Evolutionary conservation across 1,140 invertebrate genomes (phyloP).

Genomic region (Bombus soroeensis): DNA sequence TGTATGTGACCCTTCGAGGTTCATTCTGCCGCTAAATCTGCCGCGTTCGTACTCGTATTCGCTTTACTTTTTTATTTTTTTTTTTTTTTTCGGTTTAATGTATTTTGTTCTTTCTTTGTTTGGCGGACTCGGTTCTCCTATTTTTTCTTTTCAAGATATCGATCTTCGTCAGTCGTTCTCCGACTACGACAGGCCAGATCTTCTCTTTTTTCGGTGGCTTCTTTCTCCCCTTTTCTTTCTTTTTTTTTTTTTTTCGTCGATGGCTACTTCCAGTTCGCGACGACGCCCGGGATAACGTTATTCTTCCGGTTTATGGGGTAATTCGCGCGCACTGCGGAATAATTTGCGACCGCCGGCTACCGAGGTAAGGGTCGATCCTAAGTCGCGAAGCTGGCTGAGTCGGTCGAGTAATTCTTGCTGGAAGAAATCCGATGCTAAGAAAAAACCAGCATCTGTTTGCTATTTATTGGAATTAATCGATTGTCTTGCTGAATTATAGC

Average conservation of each 20-base stretch:
- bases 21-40: slow-evolving; percentile 48
- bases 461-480: no score
- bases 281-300: slow-evolving; percentile 31
- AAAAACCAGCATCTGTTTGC: no score
- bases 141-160: slow-evolving; percentile 43
- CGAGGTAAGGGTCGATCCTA: neutral
- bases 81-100: neutral
- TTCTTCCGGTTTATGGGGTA: slow-evolving; percentile 19
- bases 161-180: slow-evolving; percentile 46
- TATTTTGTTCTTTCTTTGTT: neutral
- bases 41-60: neutral
- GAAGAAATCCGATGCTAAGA: no score
- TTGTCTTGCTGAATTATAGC: no score
- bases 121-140: no score
- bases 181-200: neutral
- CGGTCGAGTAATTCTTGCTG: no score
- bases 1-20: slow-evolving; percentile 33
- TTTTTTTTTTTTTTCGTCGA: neutral
- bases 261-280: slow-evolving; percentile 13
- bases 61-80: neutral
- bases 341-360: slow-evolving; percentile 11
- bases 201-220: slow-evolving; percentile 12
- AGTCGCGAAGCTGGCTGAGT: neutral
- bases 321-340: slow-evolving; percentile 16
- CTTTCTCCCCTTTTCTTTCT: neutral